phyloP scores from a whole-genome alignment of 2,888 invertebrate species.

The Gortyna flavago region DNA sequence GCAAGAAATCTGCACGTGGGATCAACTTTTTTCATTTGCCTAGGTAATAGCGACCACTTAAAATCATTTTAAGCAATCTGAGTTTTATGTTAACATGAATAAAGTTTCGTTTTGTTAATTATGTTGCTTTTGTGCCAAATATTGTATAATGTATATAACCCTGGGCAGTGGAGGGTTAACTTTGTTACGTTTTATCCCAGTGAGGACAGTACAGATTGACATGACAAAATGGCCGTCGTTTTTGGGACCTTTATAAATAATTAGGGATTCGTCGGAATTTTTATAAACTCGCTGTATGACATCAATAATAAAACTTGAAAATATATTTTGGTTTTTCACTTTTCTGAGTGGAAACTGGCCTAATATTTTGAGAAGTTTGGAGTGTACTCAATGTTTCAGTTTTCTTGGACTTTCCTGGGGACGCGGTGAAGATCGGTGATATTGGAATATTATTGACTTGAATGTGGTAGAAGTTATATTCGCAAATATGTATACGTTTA shows the following conservation, averaged over 20 bases:
- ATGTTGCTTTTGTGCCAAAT: slow-evolving; percentile 13
- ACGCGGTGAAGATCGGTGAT: slow-evolving; percentile 8
- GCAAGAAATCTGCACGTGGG: slow-evolving; percentile 34
- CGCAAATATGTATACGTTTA: background rate
- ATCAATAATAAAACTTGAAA: slow-evolving; percentile 44
- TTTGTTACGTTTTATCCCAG: slow-evolving; percentile 57
- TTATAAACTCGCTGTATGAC: slow-evolving; percentile 41
- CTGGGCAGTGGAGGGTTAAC: slow-evolving; percentile 55
- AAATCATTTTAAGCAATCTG: slow-evolving; percentile 25
- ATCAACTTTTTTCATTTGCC: slow-evolving; percentile 49
- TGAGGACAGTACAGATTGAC: slow-evolving; percentile 64
- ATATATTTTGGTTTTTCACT: slow-evolving; percentile 29
- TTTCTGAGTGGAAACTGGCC: background rate
- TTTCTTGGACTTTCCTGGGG: background rate
- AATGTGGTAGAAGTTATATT: background rate
- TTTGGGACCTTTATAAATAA: slow-evolving; percentile 65
- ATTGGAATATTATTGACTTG: slow-evolving; percentile 14
- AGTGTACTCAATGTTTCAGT: slow-evolving; percentile 16
- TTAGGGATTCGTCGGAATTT: slow-evolving; percentile 42
- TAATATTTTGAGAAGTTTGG: slow-evolving; percentile 11
- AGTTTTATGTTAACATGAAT: slow-evolving; percentile 31
- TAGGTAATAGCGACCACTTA: slow-evolving; percentile 31
- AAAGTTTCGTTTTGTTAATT: slow-evolving; percentile 42
- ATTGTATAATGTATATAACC: slow-evolving; percentile 39
- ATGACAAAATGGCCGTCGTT: slow-evolving; percentile 64